Base-by-base conservation (phyloP, 2,797 vertebrate species). In the Pagetopsis macropterus region DNA sequence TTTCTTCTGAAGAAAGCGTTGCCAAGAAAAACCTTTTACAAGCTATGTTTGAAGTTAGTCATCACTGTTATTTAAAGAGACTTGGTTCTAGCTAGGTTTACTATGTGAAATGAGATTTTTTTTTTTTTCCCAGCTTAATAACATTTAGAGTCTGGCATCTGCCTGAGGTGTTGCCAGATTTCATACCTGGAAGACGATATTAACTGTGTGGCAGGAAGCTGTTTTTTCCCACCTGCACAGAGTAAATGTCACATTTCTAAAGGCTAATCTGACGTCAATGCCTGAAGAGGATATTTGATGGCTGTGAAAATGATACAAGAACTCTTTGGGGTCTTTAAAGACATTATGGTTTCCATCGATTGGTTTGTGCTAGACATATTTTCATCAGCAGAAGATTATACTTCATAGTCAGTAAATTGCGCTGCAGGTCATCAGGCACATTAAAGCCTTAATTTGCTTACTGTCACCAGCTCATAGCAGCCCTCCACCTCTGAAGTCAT, bases 401-500 rank as follows among this genome's bases (percentile, higher is more conserved):
- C 23, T 60, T 71, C 54, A 21, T 71, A 17, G n/a, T 55, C n/a
- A 33, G 23, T 46, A 5, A 57, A 40, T 48, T 70, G 8, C 41
- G 8, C 37, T 27, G 14, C 57, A 78, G 60, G 31, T 70, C 27
- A 81, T 74, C 23, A 57, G 48, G 58, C 59, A 60, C 63, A 73
- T 76, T 46, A 61, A 60, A 81, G 55, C 48, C 60, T 79, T 77
- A 4, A 89, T 90, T 89, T 87, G 82, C 63, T 50, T 78, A 46
- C 69, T 43, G 55, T 61, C 57, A 55, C 49, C 51, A 62, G 50
- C 72, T 78, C 62, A 80, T 60, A 79, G 40, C 68, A 58, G 17
- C 63, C n/a, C 51, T 37, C 17, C 27, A 51, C 23, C 55, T 21
- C 10, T 64, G 16, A 65, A 60, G 19, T 64, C 50, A 43, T 56